Evolutionary conservation across 2,797 vertebrate genomes (phyloP).

Genomic region (Enteromius argenteus): DNA sequence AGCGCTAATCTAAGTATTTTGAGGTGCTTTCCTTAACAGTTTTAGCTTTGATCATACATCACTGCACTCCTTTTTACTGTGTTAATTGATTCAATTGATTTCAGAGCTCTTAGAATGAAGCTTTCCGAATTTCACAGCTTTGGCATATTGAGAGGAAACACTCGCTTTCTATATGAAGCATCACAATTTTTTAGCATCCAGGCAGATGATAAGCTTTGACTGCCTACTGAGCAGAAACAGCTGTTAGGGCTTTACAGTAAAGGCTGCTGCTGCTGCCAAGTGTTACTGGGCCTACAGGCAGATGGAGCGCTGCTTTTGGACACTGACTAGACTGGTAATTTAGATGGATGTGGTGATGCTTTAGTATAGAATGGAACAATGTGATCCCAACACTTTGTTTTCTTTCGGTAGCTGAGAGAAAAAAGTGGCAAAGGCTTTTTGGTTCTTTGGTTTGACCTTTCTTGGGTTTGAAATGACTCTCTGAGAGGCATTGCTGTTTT

Average conservation of each 20-base stretch:
- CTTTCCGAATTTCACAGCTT: conserved; percentile 7
- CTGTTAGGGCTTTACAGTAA: conserved; percentile 59
- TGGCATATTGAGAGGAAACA: conserved; percentile 31
- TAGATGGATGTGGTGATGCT: conserved; percentile 48
- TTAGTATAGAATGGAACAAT: conserved; percentile 45
- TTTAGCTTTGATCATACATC: not conserved
- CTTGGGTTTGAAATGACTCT: conserved; percentile 15
- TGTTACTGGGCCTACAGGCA: conserved; percentile 37
- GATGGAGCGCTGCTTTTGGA: conserved; percentile 42
- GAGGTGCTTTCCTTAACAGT: not conserved
- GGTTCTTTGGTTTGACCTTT: conserved; percentile 17
- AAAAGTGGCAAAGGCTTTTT: not conserved
- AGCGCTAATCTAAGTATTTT: not conserved
- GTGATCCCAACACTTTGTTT: conserved; percentile 12
- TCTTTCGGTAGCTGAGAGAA: conserved; percentile 4
- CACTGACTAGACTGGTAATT: conserved; percentile 48
- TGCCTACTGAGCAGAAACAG: conserved; percentile 65
- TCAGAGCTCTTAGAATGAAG: not conserved
- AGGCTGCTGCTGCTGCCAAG: conserved; percentile 34
- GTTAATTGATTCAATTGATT: not conserved
- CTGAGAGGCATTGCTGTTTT: conserved; percentile 25
- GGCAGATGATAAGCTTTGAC: conserved; percentile 61
- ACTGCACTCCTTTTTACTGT: not conserved
- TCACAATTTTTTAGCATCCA: conserved; percentile 26
- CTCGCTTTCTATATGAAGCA: conserved; percentile 61